Evolutionary conservation across 2,797 vertebrate species (phyloP), one percentile per base, ranked within the genome.

Genomic region (Xenentodon cancila): DNA sequence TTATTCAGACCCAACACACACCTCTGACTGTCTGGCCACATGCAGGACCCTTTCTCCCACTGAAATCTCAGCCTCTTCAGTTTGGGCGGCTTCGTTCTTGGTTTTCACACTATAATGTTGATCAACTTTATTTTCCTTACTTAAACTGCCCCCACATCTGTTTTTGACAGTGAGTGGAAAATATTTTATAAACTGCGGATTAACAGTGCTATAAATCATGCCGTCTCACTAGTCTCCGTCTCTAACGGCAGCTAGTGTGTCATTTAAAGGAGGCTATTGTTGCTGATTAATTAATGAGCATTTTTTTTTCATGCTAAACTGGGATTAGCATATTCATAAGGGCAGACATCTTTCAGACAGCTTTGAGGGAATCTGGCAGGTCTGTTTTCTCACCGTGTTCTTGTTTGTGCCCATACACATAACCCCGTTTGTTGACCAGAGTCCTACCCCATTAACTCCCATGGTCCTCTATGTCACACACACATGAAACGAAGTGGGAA

Each of bases 311-410:
- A 82, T 82, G 79, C 86, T 90, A 90, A 91, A 90, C 84, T 78
- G 52, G 84, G 91, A 94, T 94, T 93, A 92, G 84, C 93, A 94
- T 94, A 94, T 94, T 94, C 92, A 94, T 93, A 90, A 94, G 92
- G 84, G 71, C 70, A 75, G 88, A 87, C 91, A 93, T 92, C 89
- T 93, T 93, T 93, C 87, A 88, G 87, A 91, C 91, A 92, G 92
- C 91, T 92, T 93, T 92, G 79, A 84, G 74, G 77, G 81, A 89
- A 91, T 89, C 85, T 81, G 83, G 78, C 55, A 64, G 74, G 75
- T 87, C 88, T 91, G 90, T 89, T 93, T 93, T 88, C 80, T 87
- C 87, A 75, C 88, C 86, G 81, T 85, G 84, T 84, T 90, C 83
- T 88, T 89, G 88, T 91, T 89, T 90, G 82, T 85, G 82, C 79